Evolutionary conservation across 2,113 vertebrate genomes (phyloP).

Genomic region (Nyctereutes procyonoides): DNA sequence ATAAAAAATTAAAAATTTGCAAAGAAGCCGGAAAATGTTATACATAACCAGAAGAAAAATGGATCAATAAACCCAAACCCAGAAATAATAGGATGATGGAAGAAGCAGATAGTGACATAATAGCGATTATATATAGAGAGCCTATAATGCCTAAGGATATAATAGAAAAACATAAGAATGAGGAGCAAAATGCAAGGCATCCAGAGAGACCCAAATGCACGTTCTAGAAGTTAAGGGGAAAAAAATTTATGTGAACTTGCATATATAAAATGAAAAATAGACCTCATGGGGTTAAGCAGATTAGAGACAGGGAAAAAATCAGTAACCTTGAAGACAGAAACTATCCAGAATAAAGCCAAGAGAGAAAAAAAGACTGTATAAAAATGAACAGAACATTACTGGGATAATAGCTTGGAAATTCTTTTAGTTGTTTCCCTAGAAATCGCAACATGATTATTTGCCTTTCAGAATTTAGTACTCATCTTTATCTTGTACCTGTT

Average conservation of each 20-base stretch:
- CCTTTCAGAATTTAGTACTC: conserved; percentile 1
- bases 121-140: background rate
- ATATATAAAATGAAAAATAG: background rate
- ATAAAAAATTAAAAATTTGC: background rate
- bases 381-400: background rate
- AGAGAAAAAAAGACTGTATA: background rate
- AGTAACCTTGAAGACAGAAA: background rate
- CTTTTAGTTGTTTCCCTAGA: background rate
- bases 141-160: background rate
- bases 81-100: background rate
- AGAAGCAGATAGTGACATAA: background rate
- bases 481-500: background rate
- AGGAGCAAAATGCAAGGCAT: background rate
- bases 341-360: background rate
- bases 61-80: background rate
- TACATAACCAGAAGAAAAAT: conserved; percentile 21
- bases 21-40: background rate
- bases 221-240: background rate
- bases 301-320: background rate
- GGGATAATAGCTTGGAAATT: conserved; percentile 1
- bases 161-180: background rate
- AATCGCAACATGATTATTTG: conserved; percentile 8
- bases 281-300: background rate
- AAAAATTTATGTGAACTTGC: background rate
- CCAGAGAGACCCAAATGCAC: background rate